These are phyloP conservation scores for Crocodylus rhombifer DNA, from an alignment of 2,797 vertebrate genomes.

Conservation along the genomic window DNA sequence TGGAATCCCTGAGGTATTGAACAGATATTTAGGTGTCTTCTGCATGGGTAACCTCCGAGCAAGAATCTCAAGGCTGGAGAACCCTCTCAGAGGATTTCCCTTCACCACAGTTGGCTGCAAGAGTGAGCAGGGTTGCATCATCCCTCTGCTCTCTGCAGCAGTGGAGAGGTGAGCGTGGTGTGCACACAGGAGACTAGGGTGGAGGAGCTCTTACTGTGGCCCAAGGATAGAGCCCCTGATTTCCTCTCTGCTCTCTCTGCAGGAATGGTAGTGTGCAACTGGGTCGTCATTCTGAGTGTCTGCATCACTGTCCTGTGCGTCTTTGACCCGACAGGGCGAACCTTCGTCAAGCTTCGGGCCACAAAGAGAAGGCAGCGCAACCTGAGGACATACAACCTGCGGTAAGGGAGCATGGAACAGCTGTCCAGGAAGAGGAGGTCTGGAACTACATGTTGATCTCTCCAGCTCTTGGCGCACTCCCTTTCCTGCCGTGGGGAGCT, in stretches of 20 bases:
- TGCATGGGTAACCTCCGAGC: not conserved
- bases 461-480: not conserved
- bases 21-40: not conserved
- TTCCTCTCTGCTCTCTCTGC: not conserved
- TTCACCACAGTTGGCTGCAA: not conserved
- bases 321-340: constrained; percentile 97
- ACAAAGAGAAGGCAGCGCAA: constrained; percentile 96
- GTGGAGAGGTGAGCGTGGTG: not conserved
- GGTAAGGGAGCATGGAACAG: constrained; percentile 76
- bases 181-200: not conserved
- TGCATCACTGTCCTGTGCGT: constrained; percentile 98
- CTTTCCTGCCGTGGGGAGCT: not conserved
- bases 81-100: not conserved
- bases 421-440: not conserved
- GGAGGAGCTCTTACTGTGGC: not conserved
- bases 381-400: constrained; percentile 95
- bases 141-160: not conserved
- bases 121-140: not conserved
- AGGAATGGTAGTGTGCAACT: constrained; percentile 98
- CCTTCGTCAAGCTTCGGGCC: constrained; percentile 97
- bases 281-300: constrained; percentile 98
- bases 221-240: rapidly evolving
- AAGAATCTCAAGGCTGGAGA: not conserved
- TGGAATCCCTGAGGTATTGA: not conserved
- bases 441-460: not conserved